phyloP scores from a whole-genome alignment of 2,797 vertebrate species.

The Anomalospiza imberbis region DNA sequence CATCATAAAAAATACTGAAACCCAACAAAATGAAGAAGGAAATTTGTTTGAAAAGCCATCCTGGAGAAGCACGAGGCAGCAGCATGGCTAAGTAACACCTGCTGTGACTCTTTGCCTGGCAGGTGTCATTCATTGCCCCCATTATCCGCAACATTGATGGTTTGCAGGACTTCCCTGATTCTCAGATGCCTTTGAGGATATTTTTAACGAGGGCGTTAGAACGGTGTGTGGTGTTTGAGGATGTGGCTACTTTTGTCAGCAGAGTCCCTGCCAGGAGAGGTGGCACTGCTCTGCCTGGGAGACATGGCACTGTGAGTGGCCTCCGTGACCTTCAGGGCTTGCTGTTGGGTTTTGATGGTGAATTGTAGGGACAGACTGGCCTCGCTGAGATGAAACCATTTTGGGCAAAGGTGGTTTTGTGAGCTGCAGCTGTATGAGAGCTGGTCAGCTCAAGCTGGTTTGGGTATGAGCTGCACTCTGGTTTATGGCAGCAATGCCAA shows the following conservation, averaged over 20 bases:
- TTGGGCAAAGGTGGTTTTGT: neutral
- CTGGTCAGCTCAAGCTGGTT: neutral
- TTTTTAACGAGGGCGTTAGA: neutral
- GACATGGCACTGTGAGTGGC: neutral
- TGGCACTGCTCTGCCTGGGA: neutral
- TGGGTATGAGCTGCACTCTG: neutral
- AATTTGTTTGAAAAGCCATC: neutral
- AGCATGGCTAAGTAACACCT: neutral
- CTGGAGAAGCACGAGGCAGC: neutral
- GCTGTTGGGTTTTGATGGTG: neutral
- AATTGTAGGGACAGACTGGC: neutral
- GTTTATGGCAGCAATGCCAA: neutral
- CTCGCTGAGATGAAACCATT: rapidly evolving
- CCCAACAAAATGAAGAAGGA: neutral
- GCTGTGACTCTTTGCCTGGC: neutral
- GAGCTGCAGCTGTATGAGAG: neutral
- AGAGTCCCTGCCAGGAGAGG: neutral
- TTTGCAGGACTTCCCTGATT: neutral
- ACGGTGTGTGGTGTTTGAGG: neutral
- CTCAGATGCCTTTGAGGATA: neutral
- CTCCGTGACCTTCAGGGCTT: neutral
- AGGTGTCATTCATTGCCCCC: neutral
- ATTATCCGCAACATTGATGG: neutral
- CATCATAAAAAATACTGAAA: neutral
- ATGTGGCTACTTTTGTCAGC: neutral